Percentiles rank a stretch among this genome's conserved stretches.
Evolutionary conservation across 2,113 vertebrate species (phyloP).

Genomic region (Varanus salvator): DNA sequence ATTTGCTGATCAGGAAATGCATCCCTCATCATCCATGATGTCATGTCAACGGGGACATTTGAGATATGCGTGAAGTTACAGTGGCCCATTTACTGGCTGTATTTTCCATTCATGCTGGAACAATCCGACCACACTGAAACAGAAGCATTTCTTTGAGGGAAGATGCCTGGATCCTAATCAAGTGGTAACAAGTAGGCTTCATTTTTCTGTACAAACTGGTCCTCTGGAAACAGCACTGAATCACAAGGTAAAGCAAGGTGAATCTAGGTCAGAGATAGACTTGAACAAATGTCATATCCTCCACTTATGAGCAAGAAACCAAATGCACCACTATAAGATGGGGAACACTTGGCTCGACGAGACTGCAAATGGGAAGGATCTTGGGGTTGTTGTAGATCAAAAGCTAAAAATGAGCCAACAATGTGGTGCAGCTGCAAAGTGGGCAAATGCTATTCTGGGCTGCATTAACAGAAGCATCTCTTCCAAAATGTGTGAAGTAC

Average conservation of each 20-base stretch:
- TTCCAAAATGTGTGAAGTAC: no score
- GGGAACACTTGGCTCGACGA: no score
- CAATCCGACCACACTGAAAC: background rate
- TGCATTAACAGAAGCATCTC: no score
- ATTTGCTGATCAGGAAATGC: background rate
- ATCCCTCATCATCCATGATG: background rate
- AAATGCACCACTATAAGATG: no score
- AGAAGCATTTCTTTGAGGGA: background rate
- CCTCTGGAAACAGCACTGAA: background rate
- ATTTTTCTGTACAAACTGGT: background rate
- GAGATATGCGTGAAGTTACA: background rate
- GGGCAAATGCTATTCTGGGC: no score
- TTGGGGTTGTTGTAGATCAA: no score
- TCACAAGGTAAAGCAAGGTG: background rate
- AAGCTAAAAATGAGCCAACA: no score
- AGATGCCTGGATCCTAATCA: background rate
- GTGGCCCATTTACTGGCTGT: background rate
- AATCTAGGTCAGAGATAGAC: background rate
- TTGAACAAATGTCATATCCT: no score
- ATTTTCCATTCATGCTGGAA: background rate
- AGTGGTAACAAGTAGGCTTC: background rate
- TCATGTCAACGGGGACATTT: no score
- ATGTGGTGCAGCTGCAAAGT: no score
- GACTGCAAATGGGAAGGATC: no score
- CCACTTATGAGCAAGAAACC: no score